phyloP scores from a whole-genome alignment of 2,888 invertebrate species.

The Diaphora mendica region DNA sequence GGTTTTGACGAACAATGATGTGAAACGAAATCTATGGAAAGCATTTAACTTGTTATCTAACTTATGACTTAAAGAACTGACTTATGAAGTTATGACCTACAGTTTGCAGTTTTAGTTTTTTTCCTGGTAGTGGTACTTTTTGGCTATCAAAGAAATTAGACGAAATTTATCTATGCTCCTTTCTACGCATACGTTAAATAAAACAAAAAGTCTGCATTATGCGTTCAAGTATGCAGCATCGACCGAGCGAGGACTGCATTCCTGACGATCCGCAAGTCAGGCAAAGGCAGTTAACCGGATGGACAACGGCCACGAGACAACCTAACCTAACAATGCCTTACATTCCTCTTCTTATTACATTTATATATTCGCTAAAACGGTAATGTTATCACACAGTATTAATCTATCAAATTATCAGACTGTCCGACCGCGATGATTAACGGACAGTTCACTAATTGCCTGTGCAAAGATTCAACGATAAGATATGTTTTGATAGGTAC shows the following conservation, averaged over 20 bases:
- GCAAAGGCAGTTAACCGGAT: slow-evolving; percentile 59
- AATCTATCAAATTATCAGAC: slow-evolving; percentile 14
- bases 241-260: slow-evolving; percentile 75
- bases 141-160: neutral
- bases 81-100: no score
- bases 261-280: slow-evolving; percentile 61
- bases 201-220: slow-evolving; percentile 40
- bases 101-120: neutral
- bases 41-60: slow-evolving; percentile 6
- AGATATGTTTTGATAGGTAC: slow-evolving; percentile 30
- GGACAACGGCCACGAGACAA: slow-evolving; percentile 60
- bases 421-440: slow-evolving; percentile 16
- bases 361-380: slow-evolving; percentile 11
- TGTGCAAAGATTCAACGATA: slow-evolving; percentile 27
- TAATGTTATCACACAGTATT: slow-evolving; percentile 17
- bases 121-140: neutral
- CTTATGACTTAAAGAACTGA: no score
- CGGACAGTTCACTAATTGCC: slow-evolving; percentile 20
- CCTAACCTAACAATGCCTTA: slow-evolving; percentile 64
- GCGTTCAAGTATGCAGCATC: slow-evolving; percentile 63
- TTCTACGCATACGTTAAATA: neutral
- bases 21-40: slow-evolving; percentile 33
- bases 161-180: neutral
- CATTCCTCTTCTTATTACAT: slow-evolving; percentile 31
- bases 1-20: slow-evolving; percentile 38